Evolutionary conservation across 2,113 vertebrate species (phyloP).

Genomic region (Poicephalus meyeri): DNA sequence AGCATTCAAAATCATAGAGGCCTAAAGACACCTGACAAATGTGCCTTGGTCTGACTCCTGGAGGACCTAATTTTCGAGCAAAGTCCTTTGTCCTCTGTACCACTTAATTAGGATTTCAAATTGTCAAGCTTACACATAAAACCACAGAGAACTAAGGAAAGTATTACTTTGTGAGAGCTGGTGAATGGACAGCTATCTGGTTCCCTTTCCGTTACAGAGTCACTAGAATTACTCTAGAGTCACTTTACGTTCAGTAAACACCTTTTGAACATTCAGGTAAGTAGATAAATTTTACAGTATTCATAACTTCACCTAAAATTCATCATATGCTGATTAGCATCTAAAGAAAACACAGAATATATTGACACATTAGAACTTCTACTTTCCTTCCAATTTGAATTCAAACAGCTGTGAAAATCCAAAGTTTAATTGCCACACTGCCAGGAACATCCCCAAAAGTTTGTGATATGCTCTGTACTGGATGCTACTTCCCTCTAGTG

Average conservation of each 20-base stretch:
- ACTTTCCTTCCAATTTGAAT: neutral
- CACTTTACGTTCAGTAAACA: neutral
- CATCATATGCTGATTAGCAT: neutral
- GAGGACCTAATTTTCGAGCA: neutral
- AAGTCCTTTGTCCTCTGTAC: neutral
- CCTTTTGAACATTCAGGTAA: neutral
- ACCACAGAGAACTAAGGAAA: neutral
- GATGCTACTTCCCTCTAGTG: constrained; percentile 9
- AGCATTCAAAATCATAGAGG: neutral
- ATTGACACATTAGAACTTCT: neutral
- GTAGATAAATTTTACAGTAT: neutral
- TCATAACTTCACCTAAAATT: neutral
- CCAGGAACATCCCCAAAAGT: neutral
- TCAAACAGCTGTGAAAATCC: neutral
- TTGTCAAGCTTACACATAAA: neutral
- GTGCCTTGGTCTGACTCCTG: accelerated
- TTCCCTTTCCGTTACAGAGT: neutral
- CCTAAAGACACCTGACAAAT: neutral
- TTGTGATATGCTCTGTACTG: neutral
- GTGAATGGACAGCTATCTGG: neutral
- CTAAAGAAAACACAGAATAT: neutral
- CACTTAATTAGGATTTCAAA: neutral
- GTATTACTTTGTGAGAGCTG: neutral
- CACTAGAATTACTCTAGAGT: neutral
- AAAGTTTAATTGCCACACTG: neutral